These are phyloP conservation scores for Clarias batrachus DNA, from an alignment of 2,113 vertebrate species.

Conservation along the genomic window DNA sequence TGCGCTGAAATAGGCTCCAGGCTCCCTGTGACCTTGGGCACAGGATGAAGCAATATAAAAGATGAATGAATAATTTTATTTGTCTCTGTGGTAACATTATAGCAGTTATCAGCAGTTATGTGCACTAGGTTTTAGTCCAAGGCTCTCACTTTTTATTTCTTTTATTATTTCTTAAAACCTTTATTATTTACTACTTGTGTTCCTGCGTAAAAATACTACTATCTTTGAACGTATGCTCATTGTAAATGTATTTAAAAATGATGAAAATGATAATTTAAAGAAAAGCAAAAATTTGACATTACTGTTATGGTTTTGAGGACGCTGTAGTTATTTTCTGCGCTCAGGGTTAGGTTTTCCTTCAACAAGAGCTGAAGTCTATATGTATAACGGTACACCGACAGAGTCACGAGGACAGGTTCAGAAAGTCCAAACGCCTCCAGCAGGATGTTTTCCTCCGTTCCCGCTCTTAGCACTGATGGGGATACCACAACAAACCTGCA, in stretches of 20 bases:
- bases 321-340: background rate
- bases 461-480: background rate
- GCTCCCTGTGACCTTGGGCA: too few relatives aligned
- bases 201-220: background rate
- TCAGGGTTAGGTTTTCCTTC: background rate
- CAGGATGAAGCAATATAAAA: too few relatives aligned
- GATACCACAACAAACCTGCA: background rate
- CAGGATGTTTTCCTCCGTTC: background rate
- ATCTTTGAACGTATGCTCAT: background rate
- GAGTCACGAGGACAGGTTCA: background rate
- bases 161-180: too few relatives aligned
- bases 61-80: too few relatives aligned
- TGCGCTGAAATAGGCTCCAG: background rate
- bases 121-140: too few relatives aligned
- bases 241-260: background rate
- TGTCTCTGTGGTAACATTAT: too few relatives aligned
- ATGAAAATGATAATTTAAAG: background rate
- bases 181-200: too few relatives aligned
- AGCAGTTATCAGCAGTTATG: too few relatives aligned
- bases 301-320: background rate
- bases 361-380: background rate
- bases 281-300: background rate
- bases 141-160: too few relatives aligned
- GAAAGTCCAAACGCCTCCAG: conserved; percentile 4
- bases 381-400: background rate